These are phyloP conservation scores for Osedax fenrisi DNA, from an alignment of 2,888 invertebrate genomes.

Conservation along the genomic window DNA sequence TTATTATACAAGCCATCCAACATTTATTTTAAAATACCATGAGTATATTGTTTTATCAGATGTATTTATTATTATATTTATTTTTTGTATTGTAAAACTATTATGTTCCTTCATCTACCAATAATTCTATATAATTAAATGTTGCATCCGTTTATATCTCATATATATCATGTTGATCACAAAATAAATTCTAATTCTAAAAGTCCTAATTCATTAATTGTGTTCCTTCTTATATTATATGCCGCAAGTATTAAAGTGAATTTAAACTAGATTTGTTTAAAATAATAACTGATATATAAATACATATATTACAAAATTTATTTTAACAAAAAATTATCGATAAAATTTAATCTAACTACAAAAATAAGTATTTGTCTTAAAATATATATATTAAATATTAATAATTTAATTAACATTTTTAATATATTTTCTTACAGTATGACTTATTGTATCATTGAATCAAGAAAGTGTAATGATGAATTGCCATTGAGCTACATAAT, in stretches of 20 bases:
- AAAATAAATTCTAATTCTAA: no score
- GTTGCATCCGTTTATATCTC: background rate
- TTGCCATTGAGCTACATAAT: background rate
- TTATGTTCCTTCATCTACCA: no score
- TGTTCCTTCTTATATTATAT: background rate
- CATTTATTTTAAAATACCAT: background rate
- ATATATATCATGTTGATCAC: background rate
- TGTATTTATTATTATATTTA: background rate
- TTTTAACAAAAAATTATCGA: background rate
- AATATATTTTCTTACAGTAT: background rate
- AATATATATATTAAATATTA: background rate
- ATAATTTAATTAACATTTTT: background rate
- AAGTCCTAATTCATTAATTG: no score
- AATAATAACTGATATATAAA: background rate
- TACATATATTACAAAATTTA: background rate
- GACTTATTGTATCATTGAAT: background rate
- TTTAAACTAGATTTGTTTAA: background rate
- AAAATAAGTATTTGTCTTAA: background rate
- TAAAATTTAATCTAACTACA: background rate
- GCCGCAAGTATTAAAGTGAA: background rate
- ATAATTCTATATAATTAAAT: background rate
- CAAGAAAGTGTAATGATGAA: background rate
- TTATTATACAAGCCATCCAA: background rate
- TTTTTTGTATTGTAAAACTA: no score
- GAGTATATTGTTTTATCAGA: background rate